Percentiles rank a stretch among this genome's conserved stretches.
Evolutionary conservation across 2,888 invertebrate genomes (phyloP).

Genomic region (Acheta domesticus): DNA sequence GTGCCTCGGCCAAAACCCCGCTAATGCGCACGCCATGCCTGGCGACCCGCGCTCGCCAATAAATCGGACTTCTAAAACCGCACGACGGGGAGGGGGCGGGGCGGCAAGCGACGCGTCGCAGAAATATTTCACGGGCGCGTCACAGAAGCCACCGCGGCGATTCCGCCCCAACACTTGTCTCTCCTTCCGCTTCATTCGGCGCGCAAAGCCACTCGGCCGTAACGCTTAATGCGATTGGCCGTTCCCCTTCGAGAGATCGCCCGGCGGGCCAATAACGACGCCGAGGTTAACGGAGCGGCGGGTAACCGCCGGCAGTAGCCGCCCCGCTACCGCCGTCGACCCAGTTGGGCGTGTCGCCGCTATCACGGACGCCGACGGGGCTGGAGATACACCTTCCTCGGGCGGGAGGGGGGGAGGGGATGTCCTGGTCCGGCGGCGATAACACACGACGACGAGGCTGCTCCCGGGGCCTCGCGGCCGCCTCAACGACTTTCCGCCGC

Average conservation of each 20-base stretch:
- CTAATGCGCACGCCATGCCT: too few relatives aligned
- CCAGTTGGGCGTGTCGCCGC: neutral
- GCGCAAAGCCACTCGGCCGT: conserved; percentile 18
- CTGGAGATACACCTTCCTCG: neutral
- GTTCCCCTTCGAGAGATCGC: neutral
- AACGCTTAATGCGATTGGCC: conserved; percentile 10
- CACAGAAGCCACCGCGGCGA: neutral
- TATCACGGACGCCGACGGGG: neutral
- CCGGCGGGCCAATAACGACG: neutral
- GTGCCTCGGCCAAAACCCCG: too few relatives aligned
- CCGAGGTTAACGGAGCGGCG: conserved; percentile 5
- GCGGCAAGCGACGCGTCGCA: too few relatives aligned
- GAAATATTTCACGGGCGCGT: too few relatives aligned
- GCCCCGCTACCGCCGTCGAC: neutral
- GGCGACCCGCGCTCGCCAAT: too few relatives aligned
- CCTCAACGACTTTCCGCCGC: conserved; percentile 11
- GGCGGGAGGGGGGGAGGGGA: neutral
- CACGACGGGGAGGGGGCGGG: too few relatives aligned
- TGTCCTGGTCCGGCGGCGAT: neutral
- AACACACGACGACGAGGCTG: neutral
- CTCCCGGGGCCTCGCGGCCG: neutral
- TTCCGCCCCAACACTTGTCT: conserved; percentile 7
- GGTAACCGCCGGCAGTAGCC: neutral
- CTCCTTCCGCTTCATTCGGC: conserved; percentile 1
- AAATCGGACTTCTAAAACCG: too few relatives aligned